Conservation (phyloP, 2,888 invertebrate genomes). For the Pelosia muscerda region DNA sequence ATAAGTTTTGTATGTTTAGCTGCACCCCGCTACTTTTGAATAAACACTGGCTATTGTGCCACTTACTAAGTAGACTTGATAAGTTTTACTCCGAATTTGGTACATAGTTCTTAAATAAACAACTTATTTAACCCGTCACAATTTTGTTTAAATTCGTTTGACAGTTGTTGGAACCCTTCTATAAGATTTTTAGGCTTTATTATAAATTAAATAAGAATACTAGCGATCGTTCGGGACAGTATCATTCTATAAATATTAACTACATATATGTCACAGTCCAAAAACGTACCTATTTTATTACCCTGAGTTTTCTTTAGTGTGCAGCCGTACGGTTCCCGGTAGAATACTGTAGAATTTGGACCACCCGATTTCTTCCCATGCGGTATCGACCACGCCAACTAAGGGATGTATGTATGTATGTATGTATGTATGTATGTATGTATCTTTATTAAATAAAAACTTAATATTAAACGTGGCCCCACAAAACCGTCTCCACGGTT, state of each 20-base stretch:
- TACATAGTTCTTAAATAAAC: constrained; percentile 74
- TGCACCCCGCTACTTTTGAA: constrained; percentile 72
- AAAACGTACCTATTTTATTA: constrained; percentile 23
- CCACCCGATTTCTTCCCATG: no score
- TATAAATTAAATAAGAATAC: not conserved
- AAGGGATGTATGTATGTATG: no score
- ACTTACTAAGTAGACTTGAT: constrained; percentile 57
- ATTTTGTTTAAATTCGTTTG: constrained; percentile 64
- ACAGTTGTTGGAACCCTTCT: constrained; percentile 56
- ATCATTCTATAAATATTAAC: not conserved
- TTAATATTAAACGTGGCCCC: no score
- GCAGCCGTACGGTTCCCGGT: no score
- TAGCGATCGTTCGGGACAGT: not conserved
- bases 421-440: no score
- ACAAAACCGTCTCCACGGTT: no score
- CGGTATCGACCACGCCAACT: no score
- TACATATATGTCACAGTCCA: not conserved
- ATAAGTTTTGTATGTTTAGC: constrained; percentile 73
- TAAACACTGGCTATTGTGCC: constrained; percentile 68
- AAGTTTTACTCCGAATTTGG: constrained; percentile 67
- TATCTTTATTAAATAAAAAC: no score
- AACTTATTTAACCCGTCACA: constrained; percentile 66
- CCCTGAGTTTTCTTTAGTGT: no score
- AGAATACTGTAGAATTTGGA: no score
- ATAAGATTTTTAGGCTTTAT: constrained; percentile 37